phyloP scores from a whole-genome alignment of 2,797 vertebrate species.

The Salarias fasciatus region DNA sequence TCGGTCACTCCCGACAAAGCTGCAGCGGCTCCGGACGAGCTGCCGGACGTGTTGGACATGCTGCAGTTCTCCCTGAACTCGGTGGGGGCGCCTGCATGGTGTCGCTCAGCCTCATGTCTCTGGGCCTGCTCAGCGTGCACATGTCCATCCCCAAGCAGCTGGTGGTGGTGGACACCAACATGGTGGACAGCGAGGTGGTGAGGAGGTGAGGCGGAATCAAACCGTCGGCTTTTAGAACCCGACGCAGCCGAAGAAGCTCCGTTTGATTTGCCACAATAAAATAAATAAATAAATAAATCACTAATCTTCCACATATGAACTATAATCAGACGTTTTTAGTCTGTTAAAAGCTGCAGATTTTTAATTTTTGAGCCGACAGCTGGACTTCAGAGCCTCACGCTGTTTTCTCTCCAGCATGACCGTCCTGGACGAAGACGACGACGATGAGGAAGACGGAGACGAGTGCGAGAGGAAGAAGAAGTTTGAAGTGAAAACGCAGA shows the following conservation, averaged over 20 bases:
- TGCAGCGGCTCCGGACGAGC: not conserved
- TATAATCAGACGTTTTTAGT: too few species aligned
- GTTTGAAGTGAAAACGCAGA: constrained; percentile 88
- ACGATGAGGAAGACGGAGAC: constrained; percentile 85
- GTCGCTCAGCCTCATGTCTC: constrained; percentile 86
- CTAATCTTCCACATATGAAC: too few species aligned
- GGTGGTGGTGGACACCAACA: constrained; percentile 92
- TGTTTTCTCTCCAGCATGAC: constrained; percentile 77
- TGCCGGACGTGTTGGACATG: constrained; percentile 73
- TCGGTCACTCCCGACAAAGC: not conserved
- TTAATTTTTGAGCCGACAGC: too few species aligned
- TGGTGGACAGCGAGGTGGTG: constrained; percentile 91
- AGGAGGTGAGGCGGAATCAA: constrained; percentile 84
- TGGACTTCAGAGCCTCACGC: too few species aligned
- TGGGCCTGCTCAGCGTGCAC: constrained; percentile 87
- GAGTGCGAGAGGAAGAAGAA: constrained; percentile 78
- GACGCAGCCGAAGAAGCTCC: too few species aligned
- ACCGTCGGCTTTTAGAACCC: too few species aligned
- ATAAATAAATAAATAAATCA: too few species aligned
- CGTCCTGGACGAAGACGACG: constrained; percentile 87
- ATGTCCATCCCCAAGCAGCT: constrained; percentile 93
- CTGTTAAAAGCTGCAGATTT: too few species aligned
- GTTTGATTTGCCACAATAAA: too few species aligned
- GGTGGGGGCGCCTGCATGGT: constrained; percentile 86
- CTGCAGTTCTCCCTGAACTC: constrained; percentile 86